These are phyloP conservation scores for Globicephala melas DNA, from an alignment of 2,113 vertebrate species.

Conservation along the genomic window DNA sequence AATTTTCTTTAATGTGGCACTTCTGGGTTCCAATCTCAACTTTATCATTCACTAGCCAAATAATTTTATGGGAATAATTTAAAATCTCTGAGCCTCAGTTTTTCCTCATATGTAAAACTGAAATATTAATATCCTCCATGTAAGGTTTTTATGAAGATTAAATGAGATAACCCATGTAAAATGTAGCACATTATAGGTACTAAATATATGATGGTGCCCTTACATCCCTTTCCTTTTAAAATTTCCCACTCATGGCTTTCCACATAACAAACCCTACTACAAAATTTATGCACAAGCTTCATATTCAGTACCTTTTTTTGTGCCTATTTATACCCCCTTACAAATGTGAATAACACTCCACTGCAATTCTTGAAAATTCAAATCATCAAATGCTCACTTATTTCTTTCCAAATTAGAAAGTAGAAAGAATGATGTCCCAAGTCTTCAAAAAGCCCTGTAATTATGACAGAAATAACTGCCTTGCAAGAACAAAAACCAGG, in stretches of 20 bases:
- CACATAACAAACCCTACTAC: background rate
- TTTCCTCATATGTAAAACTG: background rate
- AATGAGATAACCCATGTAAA: background rate
- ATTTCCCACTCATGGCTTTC: background rate
- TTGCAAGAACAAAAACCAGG: background rate
- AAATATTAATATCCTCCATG: slow-evolving; percentile 7
- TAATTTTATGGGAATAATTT: background rate
- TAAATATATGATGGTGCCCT: background rate
- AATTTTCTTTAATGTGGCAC: background rate
- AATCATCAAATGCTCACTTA: slow-evolving; percentile 22
- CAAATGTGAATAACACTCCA: background rate
- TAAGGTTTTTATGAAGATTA: background rate
- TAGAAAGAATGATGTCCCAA: background rate
- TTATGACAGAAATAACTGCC: background rate
- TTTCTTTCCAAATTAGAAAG: background rate
- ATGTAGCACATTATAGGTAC: background rate
- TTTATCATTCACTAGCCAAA: slow-evolving; percentile 20
- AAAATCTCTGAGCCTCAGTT: background rate
- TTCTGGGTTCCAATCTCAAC: background rate
- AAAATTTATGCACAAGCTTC: background rate
- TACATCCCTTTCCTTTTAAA: slow-evolving; percentile 18
- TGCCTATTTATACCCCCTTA: background rate
- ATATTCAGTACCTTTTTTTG: background rate
- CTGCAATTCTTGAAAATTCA: slow-evolving; percentile 29
- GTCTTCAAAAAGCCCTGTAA: background rate